Evolutionary conservation across 2,888 invertebrate genomes (phyloP).

Genomic region (Eremobia ochroleuca): DNA sequence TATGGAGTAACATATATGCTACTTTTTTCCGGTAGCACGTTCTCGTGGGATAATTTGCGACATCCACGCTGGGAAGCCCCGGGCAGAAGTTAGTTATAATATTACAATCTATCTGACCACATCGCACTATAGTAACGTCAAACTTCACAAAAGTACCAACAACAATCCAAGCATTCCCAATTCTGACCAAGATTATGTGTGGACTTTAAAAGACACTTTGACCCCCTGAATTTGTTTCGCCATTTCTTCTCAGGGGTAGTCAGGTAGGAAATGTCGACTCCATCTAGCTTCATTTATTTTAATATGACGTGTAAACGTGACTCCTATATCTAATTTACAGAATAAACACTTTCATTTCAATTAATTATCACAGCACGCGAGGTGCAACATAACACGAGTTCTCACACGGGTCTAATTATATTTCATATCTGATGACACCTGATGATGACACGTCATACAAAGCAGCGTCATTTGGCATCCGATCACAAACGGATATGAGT

Average conservation of each 20-base stretch:
- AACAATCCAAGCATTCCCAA: not conserved
- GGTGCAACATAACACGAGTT: not conserved
- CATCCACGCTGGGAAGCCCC: too few relatives aligned
- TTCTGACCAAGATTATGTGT: not conserved
- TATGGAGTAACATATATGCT: too few relatives aligned
- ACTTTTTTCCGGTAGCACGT: too few relatives aligned
- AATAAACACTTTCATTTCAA: not conserved
- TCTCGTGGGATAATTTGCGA: too few relatives aligned
- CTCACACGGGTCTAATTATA: not conserved
- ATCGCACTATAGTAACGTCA: not conserved
- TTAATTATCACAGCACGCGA: not conserved
- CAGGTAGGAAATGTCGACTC: not conserved
- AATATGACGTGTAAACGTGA: not conserved
- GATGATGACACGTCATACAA: conserved; percentile 6
- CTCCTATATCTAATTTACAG: not conserved
- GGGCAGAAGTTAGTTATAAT: not conserved
- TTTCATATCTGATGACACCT: not conserved
- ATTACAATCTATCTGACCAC: not conserved
- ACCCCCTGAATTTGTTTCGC: not conserved
- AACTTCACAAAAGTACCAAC: not conserved
- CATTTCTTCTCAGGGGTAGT: not conserved
- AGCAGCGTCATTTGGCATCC: conserved; percentile 6
- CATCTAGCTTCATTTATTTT: not conserved
- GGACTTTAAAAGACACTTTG: not conserved
- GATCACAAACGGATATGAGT: conserved; percentile 33